phyloP scores from a whole-genome alignment of 2,888 invertebrate species.

The Mesoligia furuncula region DNA sequence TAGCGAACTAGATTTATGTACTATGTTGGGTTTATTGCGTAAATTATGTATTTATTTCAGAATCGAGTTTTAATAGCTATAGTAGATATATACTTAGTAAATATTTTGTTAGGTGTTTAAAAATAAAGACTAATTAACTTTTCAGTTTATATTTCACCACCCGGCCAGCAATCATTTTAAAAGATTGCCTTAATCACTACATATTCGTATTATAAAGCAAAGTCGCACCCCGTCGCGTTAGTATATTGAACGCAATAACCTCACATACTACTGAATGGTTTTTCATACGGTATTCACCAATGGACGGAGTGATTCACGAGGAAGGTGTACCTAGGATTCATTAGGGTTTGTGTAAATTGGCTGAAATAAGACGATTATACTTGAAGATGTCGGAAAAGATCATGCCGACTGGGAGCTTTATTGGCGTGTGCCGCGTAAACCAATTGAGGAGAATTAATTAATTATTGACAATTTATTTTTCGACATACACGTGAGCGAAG shows the following conservation, averaged over 20 bases:
- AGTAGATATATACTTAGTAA: background rate
- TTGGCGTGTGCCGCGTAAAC: no score
- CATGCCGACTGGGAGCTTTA: no score
- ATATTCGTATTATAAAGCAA: background rate
- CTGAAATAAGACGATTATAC: no score
- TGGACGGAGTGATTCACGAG: no score
- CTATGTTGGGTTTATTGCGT: background rate
- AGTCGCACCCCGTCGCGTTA: background rate
- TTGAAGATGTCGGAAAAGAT: no score
- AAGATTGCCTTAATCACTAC: background rate
- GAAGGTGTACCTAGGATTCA: no score
- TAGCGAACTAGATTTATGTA: slow-evolving; percentile 1
- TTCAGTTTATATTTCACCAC: slow-evolving; percentile 3
- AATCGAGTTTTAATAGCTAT: background rate
- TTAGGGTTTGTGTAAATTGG: no score
- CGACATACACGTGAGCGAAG: no score
- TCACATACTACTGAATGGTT: background rate
- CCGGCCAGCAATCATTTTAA: background rate
- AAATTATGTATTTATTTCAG: slow-evolving; percentile 15
- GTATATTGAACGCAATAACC: background rate
- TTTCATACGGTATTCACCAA: no score
- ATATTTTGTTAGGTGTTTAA: background rate
- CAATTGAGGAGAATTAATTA: no score
- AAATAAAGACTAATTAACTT: background rate
- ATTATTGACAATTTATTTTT: no score